Evolutionary conservation across 2,113 vertebrate species (phyloP).

Genomic region (Thomomys bottae): DNA sequence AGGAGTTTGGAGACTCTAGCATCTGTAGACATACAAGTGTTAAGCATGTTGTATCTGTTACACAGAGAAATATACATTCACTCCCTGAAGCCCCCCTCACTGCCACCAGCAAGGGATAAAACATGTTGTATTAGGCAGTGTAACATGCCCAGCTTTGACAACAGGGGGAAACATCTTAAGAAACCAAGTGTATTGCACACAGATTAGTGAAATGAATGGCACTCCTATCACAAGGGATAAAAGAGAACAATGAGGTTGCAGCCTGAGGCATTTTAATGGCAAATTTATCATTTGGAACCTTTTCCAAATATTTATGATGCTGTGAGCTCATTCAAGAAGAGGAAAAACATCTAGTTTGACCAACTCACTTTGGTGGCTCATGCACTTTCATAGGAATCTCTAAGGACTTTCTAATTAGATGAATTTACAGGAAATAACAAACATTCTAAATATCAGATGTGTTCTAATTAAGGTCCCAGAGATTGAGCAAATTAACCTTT

Average conservation of each 20-base stretch:
- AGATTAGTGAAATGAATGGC: not conserved
- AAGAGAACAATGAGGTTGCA: not conserved
- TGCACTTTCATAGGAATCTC: conserved; percentile 41
- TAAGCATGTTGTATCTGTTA: not conserved
- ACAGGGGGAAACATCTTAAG: not conserved
- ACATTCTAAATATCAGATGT: conserved; percentile 73
- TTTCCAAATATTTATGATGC: conserved; percentile 56
- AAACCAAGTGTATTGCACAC: not conserved
- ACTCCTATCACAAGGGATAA: not conserved
- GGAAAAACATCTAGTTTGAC: conserved; percentile 9
- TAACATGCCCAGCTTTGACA: not conserved
- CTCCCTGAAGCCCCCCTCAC: not conserved
- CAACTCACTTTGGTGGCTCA: conserved; percentile 47
- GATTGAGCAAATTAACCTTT: conserved; percentile 75
- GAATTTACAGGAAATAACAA: conserved; percentile 73
- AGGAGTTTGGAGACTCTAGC: not conserved
- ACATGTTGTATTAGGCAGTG: not conserved
- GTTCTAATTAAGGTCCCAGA: conserved; percentile 63
- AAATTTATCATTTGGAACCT: conserved; percentile 1
- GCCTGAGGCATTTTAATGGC: conserved; percentile 19
- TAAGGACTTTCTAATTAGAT: conserved; percentile 71
- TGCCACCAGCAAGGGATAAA: too few species aligned
- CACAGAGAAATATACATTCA: not conserved
- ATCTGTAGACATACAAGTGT: too few species aligned
- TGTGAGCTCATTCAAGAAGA: conserved; percentile 27